These are phyloP conservation scores for Brachionus angularis DNA, from an alignment of 1,140 invertebrate genomes.

Conservation along the genomic window DNA sequence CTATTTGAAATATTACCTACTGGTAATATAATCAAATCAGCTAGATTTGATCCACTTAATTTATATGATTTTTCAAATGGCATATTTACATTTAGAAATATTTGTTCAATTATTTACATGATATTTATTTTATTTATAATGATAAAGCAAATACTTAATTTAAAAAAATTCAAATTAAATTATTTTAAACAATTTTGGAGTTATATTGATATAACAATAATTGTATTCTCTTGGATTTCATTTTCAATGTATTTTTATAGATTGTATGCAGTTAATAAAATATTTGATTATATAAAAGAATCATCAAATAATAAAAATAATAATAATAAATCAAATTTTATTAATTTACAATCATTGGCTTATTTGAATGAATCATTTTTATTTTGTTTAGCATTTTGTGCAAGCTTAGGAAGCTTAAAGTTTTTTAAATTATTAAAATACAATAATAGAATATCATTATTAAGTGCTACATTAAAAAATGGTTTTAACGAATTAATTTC, in stretches of 20 bases:
- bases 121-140: background rate
- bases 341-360: background rate
- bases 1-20: constrained; percentile 60
- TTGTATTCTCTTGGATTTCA: background rate
- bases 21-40: constrained; percentile 59
- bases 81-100: too few relatives aligned
- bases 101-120: background rate
- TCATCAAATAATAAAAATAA: too few relatives aligned
- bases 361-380: background rate
- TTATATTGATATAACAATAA: background rate
- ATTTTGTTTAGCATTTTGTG: constrained; percentile 43
- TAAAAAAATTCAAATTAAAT: background rate
- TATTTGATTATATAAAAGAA: too few relatives aligned
- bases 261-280: background rate
- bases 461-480: constrained; percentile 53
- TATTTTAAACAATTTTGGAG: constrained; percentile 51
- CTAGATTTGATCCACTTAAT: constrained; percentile 58
- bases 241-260: background rate
- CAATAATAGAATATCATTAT: constrained; percentile 60
- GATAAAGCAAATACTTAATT: background rate
- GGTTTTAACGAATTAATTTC: constrained; percentile 51
- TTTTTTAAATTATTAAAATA: constrained; percentile 61
- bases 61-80: background rate
- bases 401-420: constrained; percentile 59
- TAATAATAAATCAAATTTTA: background rate